phyloP scores from a whole-genome alignment of 2,113 vertebrate species.

The Lepus americanus region DNA sequence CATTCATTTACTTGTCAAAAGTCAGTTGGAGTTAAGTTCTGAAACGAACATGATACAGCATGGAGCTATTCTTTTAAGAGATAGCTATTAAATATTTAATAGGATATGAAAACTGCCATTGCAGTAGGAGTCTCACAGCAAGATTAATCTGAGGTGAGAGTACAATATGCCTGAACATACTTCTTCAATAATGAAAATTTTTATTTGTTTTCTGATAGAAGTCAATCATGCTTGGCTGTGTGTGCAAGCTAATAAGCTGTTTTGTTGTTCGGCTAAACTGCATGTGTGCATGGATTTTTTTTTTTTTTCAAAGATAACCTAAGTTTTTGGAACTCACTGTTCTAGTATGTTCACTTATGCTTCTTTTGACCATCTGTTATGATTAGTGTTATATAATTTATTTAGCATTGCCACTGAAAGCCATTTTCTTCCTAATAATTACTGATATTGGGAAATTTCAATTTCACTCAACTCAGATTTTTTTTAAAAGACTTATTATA shows the following conservation, averaged over 20 bases:
- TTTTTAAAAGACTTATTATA: too few species aligned
- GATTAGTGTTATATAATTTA: not conserved
- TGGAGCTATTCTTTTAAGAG: conserved; percentile 56
- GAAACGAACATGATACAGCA: conserved; percentile 7
- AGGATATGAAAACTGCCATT: conserved; percentile 19
- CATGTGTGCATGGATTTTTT: not conserved
- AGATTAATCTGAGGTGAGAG: conserved; percentile 63
- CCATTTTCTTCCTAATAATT: not conserved
- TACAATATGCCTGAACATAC: not conserved
- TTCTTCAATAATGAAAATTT: conserved; percentile 31
- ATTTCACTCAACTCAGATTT: not conserved
- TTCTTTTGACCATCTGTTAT: not conserved
- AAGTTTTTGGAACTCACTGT: conserved; percentile 18
- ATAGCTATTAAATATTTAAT: conserved; percentile 72
- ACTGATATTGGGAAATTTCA: not conserved
- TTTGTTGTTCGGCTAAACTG: not conserved
- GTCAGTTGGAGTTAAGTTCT: conserved; percentile 53
- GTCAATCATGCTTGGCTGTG: not conserved
- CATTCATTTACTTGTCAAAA: conserved; percentile 71
- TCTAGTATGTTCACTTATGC: not conserved
- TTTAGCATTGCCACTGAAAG: not conserved
- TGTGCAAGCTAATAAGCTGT: not conserved
- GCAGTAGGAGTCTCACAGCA: not conserved
- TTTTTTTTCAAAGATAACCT: not conserved
- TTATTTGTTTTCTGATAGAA: conserved; percentile 33